These are phyloP conservation scores for Lysandra bellargus DNA, from an alignment of 2,888 invertebrate genomes.

Conservation along the genomic window DNA sequence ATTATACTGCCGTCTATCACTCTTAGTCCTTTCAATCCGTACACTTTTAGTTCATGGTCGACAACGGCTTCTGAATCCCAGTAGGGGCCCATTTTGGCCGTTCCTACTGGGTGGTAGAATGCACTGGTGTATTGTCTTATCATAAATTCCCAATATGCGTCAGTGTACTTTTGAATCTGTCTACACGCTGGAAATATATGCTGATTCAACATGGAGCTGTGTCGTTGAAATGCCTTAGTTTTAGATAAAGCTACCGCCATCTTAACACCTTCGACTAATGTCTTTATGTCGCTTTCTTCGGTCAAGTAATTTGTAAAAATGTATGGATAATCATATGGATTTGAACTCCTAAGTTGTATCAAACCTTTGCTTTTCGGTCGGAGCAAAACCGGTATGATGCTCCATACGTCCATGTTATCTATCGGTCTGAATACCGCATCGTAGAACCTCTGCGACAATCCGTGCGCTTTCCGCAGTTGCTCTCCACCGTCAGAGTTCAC, in stretches of 20 bases:
- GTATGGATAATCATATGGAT: conserved; percentile 93
- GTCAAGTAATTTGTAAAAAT: conserved; percentile 95
- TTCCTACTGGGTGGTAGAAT: conserved; percentile 93
- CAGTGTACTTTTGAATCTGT: conserved; percentile 84
- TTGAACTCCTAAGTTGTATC: conserved; percentile 89
- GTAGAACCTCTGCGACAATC: conserved; percentile 87
- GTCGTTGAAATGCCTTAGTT: conserved; percentile 87
- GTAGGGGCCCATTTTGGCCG: conserved; percentile 93
- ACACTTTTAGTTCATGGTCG: conserved; percentile 88
- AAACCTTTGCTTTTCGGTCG: conserved; percentile 91
- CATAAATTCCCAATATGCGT: conserved; percentile 93
- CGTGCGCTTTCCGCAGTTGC: conserved; percentile 89
- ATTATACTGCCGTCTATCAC: conserved; percentile 93
- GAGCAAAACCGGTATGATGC: conserved; percentile 90
- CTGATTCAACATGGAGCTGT: conserved; percentile 85
- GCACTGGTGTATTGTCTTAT: conserved; percentile 90
- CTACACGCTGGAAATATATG: conserved; percentile 89
- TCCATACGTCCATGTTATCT: conserved; percentile 89
- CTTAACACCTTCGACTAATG: conserved; percentile 91
- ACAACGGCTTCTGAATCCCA: conserved; percentile 93
- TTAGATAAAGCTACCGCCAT: conserved; percentile 89
- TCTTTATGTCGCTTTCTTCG: conserved; percentile 88
- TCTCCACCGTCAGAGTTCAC: conserved; percentile 92
- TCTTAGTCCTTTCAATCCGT: conserved; percentile 88
- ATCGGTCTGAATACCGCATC: conserved; percentile 87